Percentiles rank a stretch among this genome's conserved stretches.
Conservation (phyloP, 2,888 invertebrate species). For the Oligia strigilis region DNA sequence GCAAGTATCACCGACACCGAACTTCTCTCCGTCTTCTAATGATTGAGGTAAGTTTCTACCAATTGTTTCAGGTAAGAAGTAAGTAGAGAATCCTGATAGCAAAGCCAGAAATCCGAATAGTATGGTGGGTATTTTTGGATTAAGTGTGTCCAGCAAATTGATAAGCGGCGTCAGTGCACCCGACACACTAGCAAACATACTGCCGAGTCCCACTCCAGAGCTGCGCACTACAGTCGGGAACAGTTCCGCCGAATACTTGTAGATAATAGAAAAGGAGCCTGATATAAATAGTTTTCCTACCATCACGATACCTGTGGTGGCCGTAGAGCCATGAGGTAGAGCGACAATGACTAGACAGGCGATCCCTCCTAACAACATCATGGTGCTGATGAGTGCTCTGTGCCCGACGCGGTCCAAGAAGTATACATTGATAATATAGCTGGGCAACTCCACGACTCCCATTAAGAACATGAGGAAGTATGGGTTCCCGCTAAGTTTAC, state of each 20-base stretch:
- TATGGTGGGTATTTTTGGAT: slow-evolving; percentile 94
- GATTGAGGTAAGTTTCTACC: slow-evolving; percentile 95
- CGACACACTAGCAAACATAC: slow-evolving; percentile 96
- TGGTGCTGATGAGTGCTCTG: slow-evolving; percentile 93
- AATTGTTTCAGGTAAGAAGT: slow-evolving; percentile 95
- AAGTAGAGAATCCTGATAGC: slow-evolving; percentile 93
- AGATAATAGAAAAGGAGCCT: slow-evolving; percentile 95
- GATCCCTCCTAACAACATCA: slow-evolving; percentile 95
- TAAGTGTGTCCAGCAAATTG: slow-evolving; percentile 93
- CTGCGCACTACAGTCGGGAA: slow-evolving; percentile 96
- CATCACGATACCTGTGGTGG: slow-evolving; percentile 92
- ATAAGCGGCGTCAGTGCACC: slow-evolving; percentile 95
- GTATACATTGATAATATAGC: slow-evolving; percentile 93
- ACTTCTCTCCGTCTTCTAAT: slow-evolving; percentile 95
- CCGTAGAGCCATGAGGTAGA: slow-evolving; percentile 92
- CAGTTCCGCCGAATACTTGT: slow-evolving; percentile 96
- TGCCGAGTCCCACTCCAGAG: slow-evolving; percentile 95
- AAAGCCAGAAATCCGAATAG: slow-evolving; percentile 94
- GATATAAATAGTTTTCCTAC: slow-evolving; percentile 96
- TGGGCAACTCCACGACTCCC: slow-evolving; percentile 95
- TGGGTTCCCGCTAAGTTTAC: slow-evolving; percentile 95
- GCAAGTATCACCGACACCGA: slow-evolving; percentile 95
- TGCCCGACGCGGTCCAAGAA: slow-evolving; percentile 95
- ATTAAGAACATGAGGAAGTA: slow-evolving; percentile 94
- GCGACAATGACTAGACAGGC: slow-evolving; percentile 94